These are phyloP conservation scores for Temnothorax nylanderi DNA, from an alignment of 1,140 invertebrate species.

Conservation along the genomic window DNA sequence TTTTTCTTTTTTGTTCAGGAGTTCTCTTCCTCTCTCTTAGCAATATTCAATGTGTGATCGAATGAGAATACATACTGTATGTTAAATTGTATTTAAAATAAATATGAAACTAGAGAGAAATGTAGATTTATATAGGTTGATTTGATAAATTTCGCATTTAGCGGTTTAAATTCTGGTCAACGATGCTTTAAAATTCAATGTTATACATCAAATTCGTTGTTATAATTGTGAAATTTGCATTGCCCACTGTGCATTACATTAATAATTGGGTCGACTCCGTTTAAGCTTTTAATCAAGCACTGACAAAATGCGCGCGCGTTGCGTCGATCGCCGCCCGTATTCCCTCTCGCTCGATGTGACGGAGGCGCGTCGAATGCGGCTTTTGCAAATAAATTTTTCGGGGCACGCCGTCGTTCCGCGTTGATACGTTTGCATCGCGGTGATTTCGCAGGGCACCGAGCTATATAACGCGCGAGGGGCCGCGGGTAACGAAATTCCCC, in stretches of 20 bases:
- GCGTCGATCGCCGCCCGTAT: background rate
- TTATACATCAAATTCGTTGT: conserved; percentile 43
- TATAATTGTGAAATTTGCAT: conserved; percentile 50
- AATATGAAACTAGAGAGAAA: conserved; percentile 6
- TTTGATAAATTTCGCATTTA: conserved; percentile 36
- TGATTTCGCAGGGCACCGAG: conserved; percentile 55
- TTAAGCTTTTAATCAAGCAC: conserved; percentile 50
- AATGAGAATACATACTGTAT: background rate
- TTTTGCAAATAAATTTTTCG: conserved; percentile 70
- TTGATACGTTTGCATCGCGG: conserved; percentile 59
- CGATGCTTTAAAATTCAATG: conserved; percentile 35
- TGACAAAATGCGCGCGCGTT: conserved; percentile 15
- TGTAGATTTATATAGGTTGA: conserved; percentile 9
- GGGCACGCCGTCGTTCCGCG: conserved; percentile 54
- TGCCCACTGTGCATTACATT: conserved; percentile 33
- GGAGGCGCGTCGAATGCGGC: conserved; percentile 51
- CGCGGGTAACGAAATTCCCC: conserved; percentile 68
- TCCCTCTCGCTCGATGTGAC: conserved; percentile 28
- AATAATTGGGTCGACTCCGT: conserved; percentile 49
- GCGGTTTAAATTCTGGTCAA: conserved; percentile 25
- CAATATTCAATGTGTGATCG: background rate
- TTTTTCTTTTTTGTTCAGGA: background rate
- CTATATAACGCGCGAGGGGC: conserved; percentile 64
- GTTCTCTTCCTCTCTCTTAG: background rate
- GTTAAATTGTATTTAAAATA: conserved; percentile 10